Evolutionary conservation across 2,888 invertebrate genomes (phyloP), one percentile per base, ranked within the genome.

Genomic region (Scelioninae gen. 2): DNA sequence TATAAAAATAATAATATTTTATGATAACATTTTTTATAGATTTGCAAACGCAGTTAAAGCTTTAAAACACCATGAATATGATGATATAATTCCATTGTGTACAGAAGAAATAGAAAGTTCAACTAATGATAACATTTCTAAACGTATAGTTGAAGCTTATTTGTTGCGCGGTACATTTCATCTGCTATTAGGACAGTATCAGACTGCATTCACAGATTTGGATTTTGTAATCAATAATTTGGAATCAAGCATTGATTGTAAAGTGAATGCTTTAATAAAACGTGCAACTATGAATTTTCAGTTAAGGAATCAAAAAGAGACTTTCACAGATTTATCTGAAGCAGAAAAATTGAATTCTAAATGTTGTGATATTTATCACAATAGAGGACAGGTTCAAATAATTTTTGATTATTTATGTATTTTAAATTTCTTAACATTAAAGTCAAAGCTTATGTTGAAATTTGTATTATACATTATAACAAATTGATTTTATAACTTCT

Each of bases 351-450:
- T 96, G 48, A 94, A 95, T 79, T 91, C 95, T 0, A 88, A 92
- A 28, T 95, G 94, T 85, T 90, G 94, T 16, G 98, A 98, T 85
- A 91, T 98, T 57, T 97, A 94, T 86, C 96, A 97, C 85, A 97
- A 98, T 82, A 89, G 96, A 74, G 97, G 96, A 53, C 90, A 91
- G 87, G 91, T 91, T 77, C 2, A 19, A 33, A 33, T 48, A 43
- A 46, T 46, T 57, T 57, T 25, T n/a, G n/a, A n/a, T n/a, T n/a
- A n/a, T n/a, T n/a, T n/a, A n/a, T n/a, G n/a, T n/a, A n/a, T n/a
- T n/a, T n/a, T n/a, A n/a, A n/a, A n/a, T n/a, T n/a, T n/a, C n/a
- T n/a, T n/a, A n/a, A n/a, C n/a, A n/a, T n/a, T n/a, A n/a, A n/a
- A n/a, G n/a, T n/a, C n/a, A n/a, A n/a, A n/a, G n/a, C n/a, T n/a